These are phyloP conservation scores for Pterostichus madidus DNA, from an alignment of 2,888 invertebrate species.

Conservation along the genomic window DNA sequence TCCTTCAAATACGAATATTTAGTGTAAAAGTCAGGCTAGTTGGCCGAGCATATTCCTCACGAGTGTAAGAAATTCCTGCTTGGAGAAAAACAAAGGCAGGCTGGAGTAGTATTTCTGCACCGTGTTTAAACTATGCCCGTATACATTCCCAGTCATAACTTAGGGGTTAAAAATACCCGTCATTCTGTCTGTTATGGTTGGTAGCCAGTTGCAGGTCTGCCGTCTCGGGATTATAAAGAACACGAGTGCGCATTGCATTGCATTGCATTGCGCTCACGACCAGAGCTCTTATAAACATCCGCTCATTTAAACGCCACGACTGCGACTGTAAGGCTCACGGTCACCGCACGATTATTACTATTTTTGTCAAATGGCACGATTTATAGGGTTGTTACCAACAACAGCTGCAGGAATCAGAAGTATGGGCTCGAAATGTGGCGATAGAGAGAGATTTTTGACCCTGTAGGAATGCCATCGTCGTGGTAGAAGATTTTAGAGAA, in stretches of 20 bases:
- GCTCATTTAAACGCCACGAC: constrained; percentile 33
- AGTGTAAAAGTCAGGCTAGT: no score
- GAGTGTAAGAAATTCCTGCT: not conserved
- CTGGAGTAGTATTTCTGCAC: not conserved
- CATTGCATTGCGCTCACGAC: constrained; percentile 6
- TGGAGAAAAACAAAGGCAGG: not conserved
- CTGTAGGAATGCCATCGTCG: not conserved
- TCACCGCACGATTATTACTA: constrained; percentile 35
- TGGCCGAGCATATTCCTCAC: no score
- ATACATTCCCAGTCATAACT: constrained; percentile 7
- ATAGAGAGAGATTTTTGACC: not conserved
- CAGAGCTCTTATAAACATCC: constrained; percentile 39
- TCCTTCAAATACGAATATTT: no score
- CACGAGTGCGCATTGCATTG: not conserved
- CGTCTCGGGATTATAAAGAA: constrained; percentile 39
- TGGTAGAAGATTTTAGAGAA: no score
- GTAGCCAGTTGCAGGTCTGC: constrained; percentile 6
- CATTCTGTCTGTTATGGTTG: constrained; percentile 41
- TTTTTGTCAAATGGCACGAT: constrained; percentile 56
- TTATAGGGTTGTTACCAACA: constrained; percentile 39
- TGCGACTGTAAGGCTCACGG: not conserved
- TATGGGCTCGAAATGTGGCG: not conserved
- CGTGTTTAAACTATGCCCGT: not conserved
- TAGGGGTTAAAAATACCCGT: constrained; percentile 58
- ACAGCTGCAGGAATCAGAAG: constrained; percentile 21